phyloP scores from a whole-genome alignment of 2,113 vertebrate species.

The Campylomormyrus tamandua region DNA sequence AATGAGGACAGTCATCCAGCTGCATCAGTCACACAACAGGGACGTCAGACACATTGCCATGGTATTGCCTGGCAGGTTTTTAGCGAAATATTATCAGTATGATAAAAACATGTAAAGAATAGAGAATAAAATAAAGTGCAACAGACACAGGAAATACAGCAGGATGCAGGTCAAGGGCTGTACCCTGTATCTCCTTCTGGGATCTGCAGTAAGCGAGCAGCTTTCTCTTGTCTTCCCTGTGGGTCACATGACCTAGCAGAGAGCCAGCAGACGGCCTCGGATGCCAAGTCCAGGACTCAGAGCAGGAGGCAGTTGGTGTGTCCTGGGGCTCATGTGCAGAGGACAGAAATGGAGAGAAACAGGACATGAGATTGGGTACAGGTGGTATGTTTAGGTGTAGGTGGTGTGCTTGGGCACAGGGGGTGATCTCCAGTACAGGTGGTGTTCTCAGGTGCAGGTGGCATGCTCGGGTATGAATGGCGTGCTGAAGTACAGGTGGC shows the following conservation, averaged over 20 bases:
- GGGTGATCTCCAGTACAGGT: no score
- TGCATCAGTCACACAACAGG: background rate
- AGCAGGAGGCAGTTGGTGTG: background rate
- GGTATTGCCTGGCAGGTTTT: background rate
- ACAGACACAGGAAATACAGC: conserved; percentile 23
- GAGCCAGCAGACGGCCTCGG: background rate
- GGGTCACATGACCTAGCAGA: conserved; percentile 23
- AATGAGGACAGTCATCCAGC: background rate
- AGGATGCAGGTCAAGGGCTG: conserved; percentile 48
- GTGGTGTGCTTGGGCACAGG: background rate
- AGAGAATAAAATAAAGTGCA: background rate
- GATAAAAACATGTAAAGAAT: background rate
- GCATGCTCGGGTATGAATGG: no score
- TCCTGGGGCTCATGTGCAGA: background rate
- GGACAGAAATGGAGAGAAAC: background rate
- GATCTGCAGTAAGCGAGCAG: conserved; percentile 38
- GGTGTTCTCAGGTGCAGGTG: background rate
- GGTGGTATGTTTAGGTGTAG: background rate
- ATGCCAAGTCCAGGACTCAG: background rate
- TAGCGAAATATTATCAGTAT: background rate
- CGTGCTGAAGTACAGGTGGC: no score
- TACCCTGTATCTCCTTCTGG: conserved; percentile 49
- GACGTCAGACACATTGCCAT: background rate
- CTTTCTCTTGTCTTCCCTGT: conserved; percentile 15
- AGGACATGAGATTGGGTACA: conserved; percentile 13